These are phyloP conservation scores for Orgyia antiqua DNA, from an alignment of 2,888 invertebrate genomes.

Conservation along the genomic window DNA sequence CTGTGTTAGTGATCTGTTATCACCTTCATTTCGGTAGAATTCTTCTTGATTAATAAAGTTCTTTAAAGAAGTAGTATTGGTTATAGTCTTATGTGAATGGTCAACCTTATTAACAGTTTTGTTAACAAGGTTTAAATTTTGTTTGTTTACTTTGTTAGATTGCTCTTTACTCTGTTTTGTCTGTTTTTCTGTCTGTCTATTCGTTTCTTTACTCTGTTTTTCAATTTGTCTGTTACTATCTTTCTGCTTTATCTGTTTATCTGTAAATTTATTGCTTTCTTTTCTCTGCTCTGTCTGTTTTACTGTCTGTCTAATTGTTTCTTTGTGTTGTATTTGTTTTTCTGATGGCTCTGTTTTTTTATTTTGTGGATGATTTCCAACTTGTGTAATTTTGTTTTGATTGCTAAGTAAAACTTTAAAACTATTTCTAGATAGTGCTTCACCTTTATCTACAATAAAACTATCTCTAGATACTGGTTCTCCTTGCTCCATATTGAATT, in stretches of 20 bases:
- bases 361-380: too few relatives aligned
- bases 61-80: conserved; percentile 38
- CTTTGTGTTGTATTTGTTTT: conserved; percentile 5
- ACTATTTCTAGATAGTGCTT: conserved; percentile 13
- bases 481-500: background rate
- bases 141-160: too few relatives aligned
- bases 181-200: background rate
- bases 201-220: too few relatives aligned
- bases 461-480: conserved; percentile 1
- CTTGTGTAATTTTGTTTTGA: conserved; percentile 14
- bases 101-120: too few relatives aligned
- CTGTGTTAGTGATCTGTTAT: conserved; percentile 43
- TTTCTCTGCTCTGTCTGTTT: too few relatives aligned
- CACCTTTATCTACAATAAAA: background rate
- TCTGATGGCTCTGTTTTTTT: background rate
- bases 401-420: conserved; percentile 13
- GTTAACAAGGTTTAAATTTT: too few relatives aligned
- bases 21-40: conserved; percentile 43
- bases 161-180: too few relatives aligned
- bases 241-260: conserved; percentile 27
- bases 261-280: too few relatives aligned
- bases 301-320: conserved; percentile 1
- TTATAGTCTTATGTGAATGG: conserved; percentile 44
- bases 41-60: conserved; percentile 57
- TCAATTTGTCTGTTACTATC: background rate